Evolutionary conservation across 2,113 vertebrate genomes (phyloP).

Genomic region (Rhea pennata): DNA sequence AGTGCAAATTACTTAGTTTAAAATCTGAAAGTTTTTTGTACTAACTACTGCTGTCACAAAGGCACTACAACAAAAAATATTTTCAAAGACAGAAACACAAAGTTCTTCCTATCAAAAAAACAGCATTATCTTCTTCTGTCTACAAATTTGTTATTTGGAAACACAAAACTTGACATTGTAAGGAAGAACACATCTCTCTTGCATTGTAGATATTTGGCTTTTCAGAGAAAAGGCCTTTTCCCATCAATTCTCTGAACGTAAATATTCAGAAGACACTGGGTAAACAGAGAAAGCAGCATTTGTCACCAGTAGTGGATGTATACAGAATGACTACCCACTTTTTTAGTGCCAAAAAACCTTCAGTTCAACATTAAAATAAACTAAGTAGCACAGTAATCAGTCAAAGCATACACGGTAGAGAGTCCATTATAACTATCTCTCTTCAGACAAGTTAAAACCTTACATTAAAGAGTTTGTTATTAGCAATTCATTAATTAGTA

Average conservation of each 20-base stretch:
- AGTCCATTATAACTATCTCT: not conserved
- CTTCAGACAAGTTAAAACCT: not conserved
- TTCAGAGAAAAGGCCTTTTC: not conserved
- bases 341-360: not conserved
- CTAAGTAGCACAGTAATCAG: not conserved
- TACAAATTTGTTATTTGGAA: not conserved
- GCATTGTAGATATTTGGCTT: not conserved
- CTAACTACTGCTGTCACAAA: not conserved
- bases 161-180: not conserved
- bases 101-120: not conserved
- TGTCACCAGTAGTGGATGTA: not conserved
- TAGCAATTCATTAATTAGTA: not conserved
- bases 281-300: conserved; percentile 17
- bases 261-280: not conserved
- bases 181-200: not conserved
- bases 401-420: not conserved
- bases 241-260: not conserved
- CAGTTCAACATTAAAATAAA: not conserved
- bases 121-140: not conserved
- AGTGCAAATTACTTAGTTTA: not conserved
- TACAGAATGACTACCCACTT: not conserved
- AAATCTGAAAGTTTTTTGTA: not conserved
- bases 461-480: not conserved
- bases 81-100: not conserved
- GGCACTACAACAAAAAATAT: not conserved